Conservation (phyloP, 1,140 invertebrate species). For the Trichonephila clavata region DNA sequence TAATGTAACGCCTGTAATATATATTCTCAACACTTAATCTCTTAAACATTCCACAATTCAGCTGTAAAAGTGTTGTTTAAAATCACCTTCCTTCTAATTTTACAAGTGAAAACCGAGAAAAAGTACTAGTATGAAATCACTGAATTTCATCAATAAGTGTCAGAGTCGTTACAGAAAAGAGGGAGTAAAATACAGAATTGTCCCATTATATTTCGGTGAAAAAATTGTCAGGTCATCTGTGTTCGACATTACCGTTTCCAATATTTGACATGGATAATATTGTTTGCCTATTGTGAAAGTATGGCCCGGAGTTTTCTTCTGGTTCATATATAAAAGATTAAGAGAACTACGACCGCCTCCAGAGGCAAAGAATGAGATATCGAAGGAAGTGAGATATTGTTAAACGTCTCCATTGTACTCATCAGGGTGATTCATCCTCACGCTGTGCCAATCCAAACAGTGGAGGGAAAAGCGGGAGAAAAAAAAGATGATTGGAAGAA, state of each 20-base stretch:
- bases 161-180: background rate
- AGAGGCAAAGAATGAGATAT: constrained; percentile 25
- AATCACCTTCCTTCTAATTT: too few relatives aligned
- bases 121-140: too few relatives aligned
- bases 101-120: too few relatives aligned
- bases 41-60: too few relatives aligned
- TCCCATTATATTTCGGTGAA: background rate
- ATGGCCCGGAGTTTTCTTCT: background rate
- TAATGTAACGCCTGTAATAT: too few relatives aligned
- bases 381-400: constrained; percentile 60
- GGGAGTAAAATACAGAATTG: background rate
- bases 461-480: background rate
- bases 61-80: too few relatives aligned
- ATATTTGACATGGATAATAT: constrained; percentile 21
- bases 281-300: constrained; percentile 1
- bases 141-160: too few relatives aligned
- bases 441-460: constrained; percentile 49
- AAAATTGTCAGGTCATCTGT: background rate
- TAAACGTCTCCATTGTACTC: constrained; percentile 60
- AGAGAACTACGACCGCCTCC: background rate
- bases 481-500: constrained; percentile 39
- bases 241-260: constrained; percentile 4
- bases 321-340: constrained; percentile 21
- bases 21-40: too few relatives aligned
- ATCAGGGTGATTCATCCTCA: constrained; percentile 56